These are phyloP conservation scores for Crotalus helleri DNA, from an alignment of 2,113 vertebrate species.

Conservation along the genomic window DNA sequence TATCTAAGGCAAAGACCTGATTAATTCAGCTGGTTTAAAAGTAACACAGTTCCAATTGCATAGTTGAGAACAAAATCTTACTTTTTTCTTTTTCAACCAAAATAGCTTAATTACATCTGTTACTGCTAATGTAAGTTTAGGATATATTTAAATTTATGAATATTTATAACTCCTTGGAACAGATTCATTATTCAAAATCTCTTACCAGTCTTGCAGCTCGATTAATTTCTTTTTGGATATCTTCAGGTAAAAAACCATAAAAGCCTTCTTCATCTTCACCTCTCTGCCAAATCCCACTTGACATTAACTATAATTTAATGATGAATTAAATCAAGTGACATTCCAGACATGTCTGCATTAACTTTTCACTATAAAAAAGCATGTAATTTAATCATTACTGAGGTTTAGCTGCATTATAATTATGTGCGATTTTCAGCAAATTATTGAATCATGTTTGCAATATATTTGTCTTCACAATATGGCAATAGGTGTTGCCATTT, in stretches of 20 bases:
- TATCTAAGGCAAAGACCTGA: not conserved
- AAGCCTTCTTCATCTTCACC: conserved; percentile 88
- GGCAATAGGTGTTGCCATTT: not conserved
- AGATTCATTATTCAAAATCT: not conserved
- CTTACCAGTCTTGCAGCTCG: conserved; percentile 87
- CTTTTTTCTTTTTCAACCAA: not conserved
- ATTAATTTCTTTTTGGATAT: conserved; percentile 84
- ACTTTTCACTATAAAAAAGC: not conserved
- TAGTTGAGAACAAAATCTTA: not conserved
- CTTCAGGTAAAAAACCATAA: conserved; percentile 86
- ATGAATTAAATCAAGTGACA: not conserved
- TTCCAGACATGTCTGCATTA: not conserved
- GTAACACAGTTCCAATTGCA: not conserved
- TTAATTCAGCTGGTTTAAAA: not conserved
- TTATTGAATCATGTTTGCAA: not conserved
- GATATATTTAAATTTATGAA: not conserved
- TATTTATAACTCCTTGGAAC: not conserved
- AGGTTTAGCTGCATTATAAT: not conserved
- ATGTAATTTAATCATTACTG: not conserved
- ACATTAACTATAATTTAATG: conserved; percentile 77
- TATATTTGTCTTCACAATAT: not conserved
- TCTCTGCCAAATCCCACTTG: conserved; percentile 92
- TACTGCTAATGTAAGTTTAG: not conserved
- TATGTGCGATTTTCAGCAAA: not conserved
- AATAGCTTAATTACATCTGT: not conserved